Base-by-base conservation (phyloP, 2,113 vertebrate genomes). In the Orcinus orca region DNA sequence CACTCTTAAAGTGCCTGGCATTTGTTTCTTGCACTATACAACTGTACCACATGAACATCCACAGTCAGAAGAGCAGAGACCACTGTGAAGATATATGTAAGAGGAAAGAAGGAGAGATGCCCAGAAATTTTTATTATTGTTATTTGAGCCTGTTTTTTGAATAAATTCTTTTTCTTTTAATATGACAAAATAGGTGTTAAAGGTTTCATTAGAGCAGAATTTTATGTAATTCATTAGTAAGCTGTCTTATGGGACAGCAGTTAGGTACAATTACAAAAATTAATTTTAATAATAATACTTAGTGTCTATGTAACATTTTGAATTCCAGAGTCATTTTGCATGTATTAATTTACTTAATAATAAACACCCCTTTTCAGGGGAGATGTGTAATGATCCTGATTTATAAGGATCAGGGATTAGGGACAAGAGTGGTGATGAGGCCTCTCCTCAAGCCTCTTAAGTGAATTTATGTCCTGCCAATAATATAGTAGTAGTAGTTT, bases 221-320 rank as follows among this genome's bases (percentile, higher is more conserved):
- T 73, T 91, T 82, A 93, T 92, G 92, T 97, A 90, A 89, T 79
- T 92, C 95, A 97, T 89, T 55, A 55, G 58, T 93, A 93, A 82
- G 10, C 17, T 93, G 20, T 67, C 58, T 26, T 79, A 73, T 62
- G 67, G 17, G 58, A 95, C 3, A 36, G 36, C 6, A 65, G 50
- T 53, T 87, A 71, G 63, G 36, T 67, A 81, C 2, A 91, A 93
- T 93, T 79, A 86, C 20, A 17, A 86, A 92, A 18, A 94, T 83
- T 89, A 71, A 93, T 93, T 95, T 21, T 80, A 95, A 80, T 73
- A 93, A 94, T 60, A 71, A 47, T 47, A 44, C 50, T 50, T 70
- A 81, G 17, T 77, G 20, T 38, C 47, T 86, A 20, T 23, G 38
- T 41, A 73, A 17, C 18, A 47, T 93, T 95, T 96, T 92, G 21